Evolutionary conservation across 2,888 invertebrate species (phyloP).

Genomic region (Athalia circularis): DNA sequence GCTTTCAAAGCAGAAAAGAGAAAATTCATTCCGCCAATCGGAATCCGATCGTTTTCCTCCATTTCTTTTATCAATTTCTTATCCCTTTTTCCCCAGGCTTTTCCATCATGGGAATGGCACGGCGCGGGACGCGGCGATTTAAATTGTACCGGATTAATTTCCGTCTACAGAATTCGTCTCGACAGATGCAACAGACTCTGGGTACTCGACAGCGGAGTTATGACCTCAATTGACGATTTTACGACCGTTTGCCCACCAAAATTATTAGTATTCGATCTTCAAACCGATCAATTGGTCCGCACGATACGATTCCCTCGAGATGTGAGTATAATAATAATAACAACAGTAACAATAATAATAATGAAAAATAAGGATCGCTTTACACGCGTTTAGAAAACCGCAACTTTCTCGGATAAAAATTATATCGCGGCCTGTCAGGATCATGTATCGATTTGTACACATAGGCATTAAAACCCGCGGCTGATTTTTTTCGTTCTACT

Average conservation of each 20-base stretch:
- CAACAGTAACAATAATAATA: too few relatives aligned
- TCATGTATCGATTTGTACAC: too few relatives aligned
- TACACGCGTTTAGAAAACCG: too few relatives aligned
- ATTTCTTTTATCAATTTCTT: constrained; percentile 69
- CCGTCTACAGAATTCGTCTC: constrained; percentile 85
- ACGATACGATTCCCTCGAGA: constrained; percentile 85
- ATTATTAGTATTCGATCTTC: constrained; percentile 86
- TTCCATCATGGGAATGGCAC: constrained; percentile 88
- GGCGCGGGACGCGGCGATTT: constrained; percentile 81
- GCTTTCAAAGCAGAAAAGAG: not conserved
- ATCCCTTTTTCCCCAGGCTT: constrained; percentile 75
- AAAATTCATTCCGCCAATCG: too few relatives aligned
- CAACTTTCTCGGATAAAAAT: too few relatives aligned
- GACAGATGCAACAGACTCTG: constrained; percentile 90
- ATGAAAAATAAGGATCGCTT: too few relatives aligned
- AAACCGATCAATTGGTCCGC: constrained; percentile 82
- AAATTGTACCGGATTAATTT: constrained; percentile 86
- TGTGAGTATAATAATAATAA: constrained; percentile 54
- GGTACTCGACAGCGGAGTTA: constrained; percentile 87
- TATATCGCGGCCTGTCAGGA: too few relatives aligned
- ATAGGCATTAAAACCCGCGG: too few relatives aligned
- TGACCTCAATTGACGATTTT: constrained; percentile 83
- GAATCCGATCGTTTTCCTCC: constrained; percentile 52
- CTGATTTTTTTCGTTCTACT: not conserved
- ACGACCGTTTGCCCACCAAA: constrained; percentile 85